These are phyloP conservation scores for Stenoptilia bipunctidactyla DNA, from an alignment of 2,888 invertebrate genomes.

Conservation along the genomic window DNA sequence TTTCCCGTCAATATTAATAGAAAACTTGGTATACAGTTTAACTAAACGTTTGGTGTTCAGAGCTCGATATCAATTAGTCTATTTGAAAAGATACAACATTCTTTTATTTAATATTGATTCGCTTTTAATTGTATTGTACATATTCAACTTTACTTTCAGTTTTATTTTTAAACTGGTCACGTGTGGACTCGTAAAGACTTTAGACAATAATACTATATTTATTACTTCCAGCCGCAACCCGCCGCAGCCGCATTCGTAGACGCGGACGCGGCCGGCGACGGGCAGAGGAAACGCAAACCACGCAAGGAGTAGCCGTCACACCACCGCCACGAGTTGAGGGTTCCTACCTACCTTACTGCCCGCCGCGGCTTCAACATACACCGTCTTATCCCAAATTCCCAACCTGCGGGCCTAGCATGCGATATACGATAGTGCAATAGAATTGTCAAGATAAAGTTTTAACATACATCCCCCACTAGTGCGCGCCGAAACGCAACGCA, in stretches of 20 bases:
- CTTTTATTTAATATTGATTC: neutral
- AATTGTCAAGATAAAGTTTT: too few relatives aligned
- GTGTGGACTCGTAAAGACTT: neutral
- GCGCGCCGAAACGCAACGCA: too few relatives aligned
- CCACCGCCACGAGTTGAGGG: too few relatives aligned
- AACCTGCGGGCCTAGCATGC: too few relatives aligned
- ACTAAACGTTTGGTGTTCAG: too few relatives aligned
- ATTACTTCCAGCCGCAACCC: conserved; percentile 21
- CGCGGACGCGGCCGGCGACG: conserved; percentile 54
- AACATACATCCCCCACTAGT: too few relatives aligned
- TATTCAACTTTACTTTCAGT: neutral
- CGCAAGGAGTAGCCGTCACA: conserved; percentile 48
- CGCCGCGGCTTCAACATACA: too few relatives aligned
- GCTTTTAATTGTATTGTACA: neutral
- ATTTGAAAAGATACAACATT: neutral
- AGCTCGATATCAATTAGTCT: neutral
- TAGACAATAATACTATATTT: neutral
- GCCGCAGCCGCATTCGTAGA: conserved; percentile 24
- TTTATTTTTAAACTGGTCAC: neutral
- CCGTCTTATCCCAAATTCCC: too few relatives aligned
- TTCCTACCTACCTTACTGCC: too few relatives aligned
- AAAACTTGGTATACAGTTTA: too few relatives aligned
- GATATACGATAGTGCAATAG: too few relatives aligned
- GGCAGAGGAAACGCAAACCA: conserved; percentile 56
- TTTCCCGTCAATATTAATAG: too few relatives aligned